Evolutionary conservation across 2,888 invertebrate genomes (phyloP).

Genomic region (Ophioninae sp.): DNA sequence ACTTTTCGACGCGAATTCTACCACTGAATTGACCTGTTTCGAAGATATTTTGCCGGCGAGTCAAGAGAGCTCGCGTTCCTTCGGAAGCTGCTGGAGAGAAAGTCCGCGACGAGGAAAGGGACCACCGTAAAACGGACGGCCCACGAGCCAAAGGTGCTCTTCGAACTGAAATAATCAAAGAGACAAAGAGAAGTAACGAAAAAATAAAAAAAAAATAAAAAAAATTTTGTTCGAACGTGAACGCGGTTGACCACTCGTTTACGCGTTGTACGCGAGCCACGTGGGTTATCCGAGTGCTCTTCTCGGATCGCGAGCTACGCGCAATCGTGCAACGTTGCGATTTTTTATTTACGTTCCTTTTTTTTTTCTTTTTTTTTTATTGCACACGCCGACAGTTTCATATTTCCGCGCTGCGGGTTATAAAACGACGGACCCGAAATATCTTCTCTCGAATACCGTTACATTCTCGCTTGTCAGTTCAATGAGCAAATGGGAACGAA

Average conservation of each 20-base stretch:
- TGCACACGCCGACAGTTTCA: conserved; percentile 17
- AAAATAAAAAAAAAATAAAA: conserved; percentile 7
- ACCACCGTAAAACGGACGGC: neutral
- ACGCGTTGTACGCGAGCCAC: conserved; percentile 11
- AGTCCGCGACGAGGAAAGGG: conserved; percentile 22
- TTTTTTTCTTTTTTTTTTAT: conserved; percentile 9
- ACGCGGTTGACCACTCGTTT: neutral
- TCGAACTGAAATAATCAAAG: conserved; percentile 11
- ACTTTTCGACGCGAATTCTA: conserved; percentile 11
- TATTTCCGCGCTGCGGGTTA: conserved; percentile 25
- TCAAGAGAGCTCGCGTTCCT: neutral
- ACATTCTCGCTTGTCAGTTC: neutral
- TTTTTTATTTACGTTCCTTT: conserved; percentile 8
- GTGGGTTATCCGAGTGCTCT: conserved; percentile 1
- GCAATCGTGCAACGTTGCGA: conserved; percentile 51
- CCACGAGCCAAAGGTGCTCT: conserved; percentile 8
- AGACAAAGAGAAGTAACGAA: neutral
- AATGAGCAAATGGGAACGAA: neutral
- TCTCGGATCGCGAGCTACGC: conserved; percentile 22
- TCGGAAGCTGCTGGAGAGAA: conserved; percentile 19
- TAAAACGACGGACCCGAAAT: conserved; percentile 18
- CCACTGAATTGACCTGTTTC: conserved; percentile 33
- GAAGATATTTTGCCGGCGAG: conserved; percentile 22
- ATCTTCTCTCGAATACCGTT: neutral
- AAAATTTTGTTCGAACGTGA: neutral